Evolutionary conservation across 2,113 vertebrate species (phyloP).

Genomic region (Nesoenas mayeri): DNA sequence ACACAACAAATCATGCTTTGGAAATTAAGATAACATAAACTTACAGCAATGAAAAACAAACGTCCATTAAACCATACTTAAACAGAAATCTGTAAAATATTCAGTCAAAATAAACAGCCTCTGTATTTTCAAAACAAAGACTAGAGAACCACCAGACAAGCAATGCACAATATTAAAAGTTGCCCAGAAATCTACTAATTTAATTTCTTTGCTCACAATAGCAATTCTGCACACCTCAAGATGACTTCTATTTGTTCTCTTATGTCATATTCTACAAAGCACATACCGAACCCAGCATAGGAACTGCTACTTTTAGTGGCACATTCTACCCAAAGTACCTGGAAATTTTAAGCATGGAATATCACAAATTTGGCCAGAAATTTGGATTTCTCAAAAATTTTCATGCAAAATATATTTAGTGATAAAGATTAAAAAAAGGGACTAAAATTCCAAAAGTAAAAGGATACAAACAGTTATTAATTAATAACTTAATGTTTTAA

Average conservation of each 20-base stretch:
- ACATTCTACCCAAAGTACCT: background rate
- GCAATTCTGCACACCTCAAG: background rate
- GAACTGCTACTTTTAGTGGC: background rate
- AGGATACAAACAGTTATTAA: background rate
- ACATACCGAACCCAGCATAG: background rate
- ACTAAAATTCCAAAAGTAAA: background rate
- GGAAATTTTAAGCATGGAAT: background rate
- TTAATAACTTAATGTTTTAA: background rate
- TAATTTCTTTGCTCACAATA: background rate
- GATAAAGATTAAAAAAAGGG: background rate
- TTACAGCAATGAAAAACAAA: background rate
- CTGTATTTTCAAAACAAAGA: background rate
- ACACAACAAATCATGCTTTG: background rate
- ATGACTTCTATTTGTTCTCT: background rate
- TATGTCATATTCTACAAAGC: background rate
- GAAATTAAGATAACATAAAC: background rate
- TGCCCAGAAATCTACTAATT: background rate
- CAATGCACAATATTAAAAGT: background rate
- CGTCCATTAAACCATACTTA: background rate
- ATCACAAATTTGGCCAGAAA: background rate
- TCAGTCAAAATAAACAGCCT: background rate
- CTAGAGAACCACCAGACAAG: background rate
- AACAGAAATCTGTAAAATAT: background rate
- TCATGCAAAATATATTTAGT: background rate
- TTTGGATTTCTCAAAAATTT: background rate